These are phyloP conservation scores for Rhynchonycteris naso DNA, from an alignment of 2,797 vertebrate genomes.

Conservation along the genomic window DNA sequence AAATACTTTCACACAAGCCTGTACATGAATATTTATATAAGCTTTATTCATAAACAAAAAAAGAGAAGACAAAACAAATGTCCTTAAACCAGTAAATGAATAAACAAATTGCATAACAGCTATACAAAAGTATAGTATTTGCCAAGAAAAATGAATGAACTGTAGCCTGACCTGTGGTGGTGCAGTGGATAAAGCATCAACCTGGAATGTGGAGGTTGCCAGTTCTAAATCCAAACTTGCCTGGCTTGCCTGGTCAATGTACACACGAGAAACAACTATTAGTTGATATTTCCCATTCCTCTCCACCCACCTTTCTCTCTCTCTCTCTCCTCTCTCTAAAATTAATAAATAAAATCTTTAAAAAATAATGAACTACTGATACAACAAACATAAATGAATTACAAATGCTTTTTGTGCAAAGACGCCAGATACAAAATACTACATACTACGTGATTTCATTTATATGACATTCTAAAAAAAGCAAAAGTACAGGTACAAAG, in stretches of 20 bases:
- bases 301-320: too few relatives aligned
- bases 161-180: neutral
- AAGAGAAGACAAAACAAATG: neutral
- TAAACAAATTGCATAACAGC: neutral
- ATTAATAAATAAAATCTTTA: too few relatives aligned
- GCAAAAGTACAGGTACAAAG: neutral
- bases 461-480: neutral
- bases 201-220: too few relatives aligned
- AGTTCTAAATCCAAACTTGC: too few relatives aligned
- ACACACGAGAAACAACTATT: too few relatives aligned
- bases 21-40: neutral
- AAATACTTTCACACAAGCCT: conserved; percentile 5
- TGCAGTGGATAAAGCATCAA: too few relatives aligned
- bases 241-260: too few relatives aligned
- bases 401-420: neutral
- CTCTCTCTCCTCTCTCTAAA: too few relatives aligned
- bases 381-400: neutral
- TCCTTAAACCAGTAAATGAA: neutral
- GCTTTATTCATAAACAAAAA: conserved; percentile 2
- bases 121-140: neutral
- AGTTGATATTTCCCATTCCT: too few relatives aligned
- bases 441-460: neutral
- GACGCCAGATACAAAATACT: neutral
- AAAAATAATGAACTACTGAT: neutral
- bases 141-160: conserved; percentile 9